A percentile compares a stretch with the other conserved stretches of the same genome.
Conservation (phyloP, 2,113 vertebrate species). For the Sinocyclocheilus rhinocerous region DNA sequence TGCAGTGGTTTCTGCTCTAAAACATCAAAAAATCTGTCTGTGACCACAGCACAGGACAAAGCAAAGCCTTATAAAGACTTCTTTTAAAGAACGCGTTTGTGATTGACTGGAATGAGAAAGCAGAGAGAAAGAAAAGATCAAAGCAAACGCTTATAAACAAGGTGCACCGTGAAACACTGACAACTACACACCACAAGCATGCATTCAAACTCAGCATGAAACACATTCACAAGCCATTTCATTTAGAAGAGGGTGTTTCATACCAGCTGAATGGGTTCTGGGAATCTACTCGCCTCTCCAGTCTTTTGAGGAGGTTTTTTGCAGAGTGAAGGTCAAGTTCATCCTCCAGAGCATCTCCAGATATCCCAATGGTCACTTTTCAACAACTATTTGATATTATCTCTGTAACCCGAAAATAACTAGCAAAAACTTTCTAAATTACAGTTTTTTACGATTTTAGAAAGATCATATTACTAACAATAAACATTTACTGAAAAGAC, state of each 20-base stretch:
- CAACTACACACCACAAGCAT: slow-evolving; percentile 21
- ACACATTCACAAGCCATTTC: background rate
- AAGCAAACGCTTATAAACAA: slow-evolving; percentile 4
- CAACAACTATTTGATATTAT: background rate
- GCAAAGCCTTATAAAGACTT: slow-evolving; percentile 49
- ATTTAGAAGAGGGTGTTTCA: background rate
- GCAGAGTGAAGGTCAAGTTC: background rate
- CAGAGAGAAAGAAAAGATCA: slow-evolving; percentile 2
- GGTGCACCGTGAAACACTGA: slow-evolving; percentile 9
- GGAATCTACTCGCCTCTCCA: background rate
- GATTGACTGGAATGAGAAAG: slow-evolving; percentile 29
- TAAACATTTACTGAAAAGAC: background rate
- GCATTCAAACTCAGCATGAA: slow-evolving; percentile 1
- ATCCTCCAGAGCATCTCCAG: background rate
- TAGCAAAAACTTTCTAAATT: background rate
- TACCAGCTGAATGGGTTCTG: background rate
- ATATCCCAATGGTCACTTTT: background rate
- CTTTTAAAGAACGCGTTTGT: slow-evolving; percentile 47
- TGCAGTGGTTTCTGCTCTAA: background rate
- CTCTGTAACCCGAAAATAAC: background rate
- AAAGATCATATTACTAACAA: background rate
- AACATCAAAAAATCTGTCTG: slow-evolving; percentile 41
- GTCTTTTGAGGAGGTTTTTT: background rate
- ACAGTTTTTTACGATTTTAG: background rate
- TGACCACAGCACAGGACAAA: slow-evolving; percentile 34